A percentile compares a stretch with the other conserved stretches of the same genome.
These are phyloP conservation scores for Ciona savignyi DNA, from an alignment of 23 tunicate genomes.

Conservation along the genomic window DNA sequence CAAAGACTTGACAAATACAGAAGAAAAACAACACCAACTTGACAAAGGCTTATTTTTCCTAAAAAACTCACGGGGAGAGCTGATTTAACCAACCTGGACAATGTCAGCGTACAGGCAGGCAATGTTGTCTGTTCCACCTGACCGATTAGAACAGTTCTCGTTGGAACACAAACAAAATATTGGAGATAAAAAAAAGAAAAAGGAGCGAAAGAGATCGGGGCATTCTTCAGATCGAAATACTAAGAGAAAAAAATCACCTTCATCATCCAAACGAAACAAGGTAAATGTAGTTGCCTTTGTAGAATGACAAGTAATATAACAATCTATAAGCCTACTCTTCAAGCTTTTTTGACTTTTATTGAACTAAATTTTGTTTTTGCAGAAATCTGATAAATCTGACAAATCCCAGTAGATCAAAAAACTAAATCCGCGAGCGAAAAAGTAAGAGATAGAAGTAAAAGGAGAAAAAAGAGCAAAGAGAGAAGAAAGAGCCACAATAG, in stretches of 20 bases:
- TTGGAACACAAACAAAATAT: constrained; percentile 59
- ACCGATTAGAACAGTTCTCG: constrained; percentile 70
- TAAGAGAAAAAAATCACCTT: neutral
- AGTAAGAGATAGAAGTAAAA: constrained; percentile 3
- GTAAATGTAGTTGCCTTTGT: too few species aligned
- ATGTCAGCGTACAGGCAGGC: constrained; percentile 84
- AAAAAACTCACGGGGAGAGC: constrained; percentile 42
- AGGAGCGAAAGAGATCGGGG: constrained; percentile 11
- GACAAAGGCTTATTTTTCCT: constrained; percentile 72
- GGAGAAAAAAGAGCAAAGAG: constrained; percentile 7
- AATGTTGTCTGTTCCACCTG: constrained; percentile 81
- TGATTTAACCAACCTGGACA: constrained; percentile 20
- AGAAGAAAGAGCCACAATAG: neutral
- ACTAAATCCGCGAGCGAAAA: neutral
- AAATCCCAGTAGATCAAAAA: constrained; percentile 11
- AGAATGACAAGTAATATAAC: too few species aligned
- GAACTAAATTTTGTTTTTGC: too few species aligned
- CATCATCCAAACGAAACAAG: neutral
- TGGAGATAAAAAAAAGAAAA: constrained; percentile 39
- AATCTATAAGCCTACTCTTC: too few species aligned
- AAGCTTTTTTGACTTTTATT: too few species aligned
- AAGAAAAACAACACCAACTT: constrained; percentile 66
- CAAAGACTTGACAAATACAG: constrained; percentile 21
- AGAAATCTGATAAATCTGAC: neutral
- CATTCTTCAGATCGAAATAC: neutral